These are phyloP conservation scores for Mizuhopecten yessoensis DNA, from an alignment of 1,140 invertebrate genomes.

Conservation along the genomic window DNA sequence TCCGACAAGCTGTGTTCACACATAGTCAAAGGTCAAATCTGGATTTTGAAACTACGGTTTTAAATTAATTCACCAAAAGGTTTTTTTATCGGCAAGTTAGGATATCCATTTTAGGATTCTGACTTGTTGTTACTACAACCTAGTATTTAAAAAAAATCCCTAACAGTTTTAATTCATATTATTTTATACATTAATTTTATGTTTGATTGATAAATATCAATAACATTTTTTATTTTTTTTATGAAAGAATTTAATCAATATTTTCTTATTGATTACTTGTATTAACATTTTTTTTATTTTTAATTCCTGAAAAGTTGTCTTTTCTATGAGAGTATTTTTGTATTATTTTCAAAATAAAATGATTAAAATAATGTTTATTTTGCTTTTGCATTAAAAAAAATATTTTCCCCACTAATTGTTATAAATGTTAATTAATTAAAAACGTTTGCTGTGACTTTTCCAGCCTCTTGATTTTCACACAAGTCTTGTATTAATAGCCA, in stretches of 20 bases:
- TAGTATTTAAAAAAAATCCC: neutral
- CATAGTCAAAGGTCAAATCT: neutral
- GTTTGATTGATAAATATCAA: neutral
- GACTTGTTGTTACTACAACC: neutral
- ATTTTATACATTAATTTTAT: neutral
- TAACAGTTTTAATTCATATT: neutral
- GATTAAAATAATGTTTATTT: neutral
- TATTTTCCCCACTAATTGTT: neutral
- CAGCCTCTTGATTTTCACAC: neutral
- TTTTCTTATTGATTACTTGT: neutral
- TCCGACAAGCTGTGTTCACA: constrained; percentile 25
- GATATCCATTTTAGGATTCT: neutral
- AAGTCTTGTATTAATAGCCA: neutral
- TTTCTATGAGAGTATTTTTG: too few relatives aligned
- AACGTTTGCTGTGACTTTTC: neutral
- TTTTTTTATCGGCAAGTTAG: neutral
- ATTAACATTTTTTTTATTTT: neutral
- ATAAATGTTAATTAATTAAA: neutral
- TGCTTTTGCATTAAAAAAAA: neutral
- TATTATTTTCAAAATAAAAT: too few relatives aligned
- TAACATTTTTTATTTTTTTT: neutral
- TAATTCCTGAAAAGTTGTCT: neutral
- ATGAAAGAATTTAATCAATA: neutral
- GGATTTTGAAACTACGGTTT: too few relatives aligned
- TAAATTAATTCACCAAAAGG: too few relatives aligned